Base-by-base conservation (phyloP, 2,113 vertebrate genomes). In the Myiagra hebetior region DNA sequence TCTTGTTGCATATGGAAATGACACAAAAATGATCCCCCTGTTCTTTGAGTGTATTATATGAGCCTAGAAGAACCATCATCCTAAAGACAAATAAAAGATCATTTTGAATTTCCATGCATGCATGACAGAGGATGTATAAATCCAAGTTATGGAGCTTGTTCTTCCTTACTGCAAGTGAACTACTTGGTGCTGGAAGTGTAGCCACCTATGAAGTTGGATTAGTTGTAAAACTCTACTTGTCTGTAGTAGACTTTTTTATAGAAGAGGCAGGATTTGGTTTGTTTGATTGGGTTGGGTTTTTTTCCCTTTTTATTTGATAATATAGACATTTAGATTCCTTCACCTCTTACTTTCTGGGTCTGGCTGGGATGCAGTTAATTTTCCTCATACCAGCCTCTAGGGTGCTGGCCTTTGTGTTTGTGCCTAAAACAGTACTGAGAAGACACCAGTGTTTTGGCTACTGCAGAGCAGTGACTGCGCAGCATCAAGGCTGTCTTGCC, bases 211-310 rank as follows among this genome's bases (percentile, higher is more conserved):
- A 92, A 55, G 20, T 11, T 89, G 19, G 16, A 23, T 73, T 62
- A 47, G 8, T 44, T 87, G 44, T n/a, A 74, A 27, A 21, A 64
- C 21, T 42, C 7, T 13, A 19, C 27, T 26, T 73, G 15, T 14
- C 65, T 76, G 10, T 33, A 56, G 27, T 30, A 73, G 42, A 5
- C 20, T 85, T 68, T 35, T 30, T 49, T 56, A 47, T 23, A 76
- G 46, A 77, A 62, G 20, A 77, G 28, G 16, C 8, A 73, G 27
- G 7, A 10, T 39, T 68, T 41, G 11, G 11, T 47, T 60, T 33
- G 4, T 15, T 52, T 31, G 15, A 5, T n/a, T 59, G 20, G n/a
- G 30, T 56, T 30, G 24, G 2, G 0, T 1, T 10, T 4, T 31
- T 35, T 24, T 4, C 6, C 8, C 3, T 10, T 63, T 81, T 90